phyloP scores from a whole-genome alignment of 2,797 vertebrate species.

The Morus bassanus region DNA sequence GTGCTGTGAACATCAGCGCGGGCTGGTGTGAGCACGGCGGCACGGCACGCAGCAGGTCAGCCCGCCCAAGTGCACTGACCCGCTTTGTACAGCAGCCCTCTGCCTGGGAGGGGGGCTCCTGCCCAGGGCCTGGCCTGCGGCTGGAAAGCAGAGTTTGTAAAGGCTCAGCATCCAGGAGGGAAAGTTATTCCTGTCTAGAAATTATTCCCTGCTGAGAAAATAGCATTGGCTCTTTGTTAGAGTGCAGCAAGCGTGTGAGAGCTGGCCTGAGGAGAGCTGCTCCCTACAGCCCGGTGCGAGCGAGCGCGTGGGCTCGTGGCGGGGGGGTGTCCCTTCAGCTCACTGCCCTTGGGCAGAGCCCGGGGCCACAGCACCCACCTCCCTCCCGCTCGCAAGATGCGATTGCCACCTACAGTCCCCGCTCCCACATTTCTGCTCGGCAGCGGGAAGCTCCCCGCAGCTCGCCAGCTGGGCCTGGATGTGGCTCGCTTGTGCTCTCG shows the following conservation, averaged over 20 bases:
- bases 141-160: background rate
- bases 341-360: background rate
- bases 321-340: background rate
- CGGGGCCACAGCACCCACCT: background rate
- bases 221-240: background rate
- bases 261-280: accelerated
- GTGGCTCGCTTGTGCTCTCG: accelerated
- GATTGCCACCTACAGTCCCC: constrained; percentile 59
- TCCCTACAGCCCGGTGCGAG: accelerated
- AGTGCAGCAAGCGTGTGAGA: background rate
- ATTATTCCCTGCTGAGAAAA: background rate
- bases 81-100: background rate
- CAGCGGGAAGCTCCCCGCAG: background rate
- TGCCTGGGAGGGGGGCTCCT: background rate
- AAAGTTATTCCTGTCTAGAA: background rate
- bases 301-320: accelerated
- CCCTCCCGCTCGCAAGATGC: background rate
- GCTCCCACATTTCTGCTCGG: background rate
- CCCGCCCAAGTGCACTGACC: accelerated
- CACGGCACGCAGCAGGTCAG: accelerated
- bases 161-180: background rate
- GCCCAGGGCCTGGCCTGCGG: accelerated
- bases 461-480: background rate
- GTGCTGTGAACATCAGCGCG: background rate
- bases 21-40: background rate